Evolutionary conservation across 2,797 vertebrate genomes (phyloP), one percentile per base, ranked within the genome.

Genomic region (Macrochelys suwanniensis): DNA sequence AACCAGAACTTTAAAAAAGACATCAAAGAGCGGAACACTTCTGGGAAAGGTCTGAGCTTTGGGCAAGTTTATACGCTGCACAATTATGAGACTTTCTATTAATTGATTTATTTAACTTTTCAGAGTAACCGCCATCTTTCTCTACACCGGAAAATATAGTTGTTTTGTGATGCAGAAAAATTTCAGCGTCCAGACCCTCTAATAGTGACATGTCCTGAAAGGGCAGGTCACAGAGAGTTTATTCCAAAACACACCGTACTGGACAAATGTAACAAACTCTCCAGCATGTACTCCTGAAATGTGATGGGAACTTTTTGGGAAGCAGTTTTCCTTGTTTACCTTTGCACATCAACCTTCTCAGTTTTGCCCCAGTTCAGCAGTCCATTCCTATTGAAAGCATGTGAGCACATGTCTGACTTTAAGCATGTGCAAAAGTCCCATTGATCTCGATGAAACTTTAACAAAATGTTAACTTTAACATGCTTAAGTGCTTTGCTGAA

Each of bases 191-290:
- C 89, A 31, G n/a, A 7, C 71, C 49, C 28, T 51, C 10, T 1
- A 50, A 50, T 4, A 9, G 74, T 80, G 85, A 71, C 0, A 0
- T 86, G 89, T 95, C 82, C 91, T 71, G 31, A 92, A 96, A 93
- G 79, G n/a, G 84, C 87, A 93, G 80, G 80, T 93, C 95, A 87
- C 42, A 57, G 65, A 74, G 47, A 90, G 85, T 96, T 49, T 95
- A 61, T 87, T 68, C 82, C 65, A 76, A 92, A 71, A 89, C 51
- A 13, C 61, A 42, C 49, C 11, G 11, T 85, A 49, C 54, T 94
- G 33, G n/a, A 51, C 50, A 45, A 80, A 76, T 71, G 68, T 87
- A 50, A 71, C 37, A 82, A 50, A 65, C 49, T 89, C 88, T 79
- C 57, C 80, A 86, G 45, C 2, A 1, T 19, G 13, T 7, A 4